Base-by-base conservation (phyloP, 2,888 invertebrate genomes). In the Yponomeuta cagnagella region DNA sequence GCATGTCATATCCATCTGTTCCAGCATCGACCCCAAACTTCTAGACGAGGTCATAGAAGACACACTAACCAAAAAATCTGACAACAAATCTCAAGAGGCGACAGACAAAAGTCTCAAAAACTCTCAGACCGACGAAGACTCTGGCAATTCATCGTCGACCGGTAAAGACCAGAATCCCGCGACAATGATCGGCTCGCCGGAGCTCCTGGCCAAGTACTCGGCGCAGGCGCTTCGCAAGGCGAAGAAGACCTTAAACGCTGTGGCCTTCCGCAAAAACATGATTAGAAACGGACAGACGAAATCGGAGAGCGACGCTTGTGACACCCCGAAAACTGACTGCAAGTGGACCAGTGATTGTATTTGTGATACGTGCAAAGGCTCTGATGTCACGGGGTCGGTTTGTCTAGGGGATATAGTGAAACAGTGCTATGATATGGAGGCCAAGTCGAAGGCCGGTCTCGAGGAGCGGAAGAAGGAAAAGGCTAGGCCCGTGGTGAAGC, bases 301-400 rank as follows among this genome's bases (percentile, higher is more conserved):
- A 23, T 87, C 87, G 0, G 90, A 90, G 2, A 84, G 85, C 1
- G 91, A 91, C 2, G 83, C 84, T 0, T 90, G 89, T n/a, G 90
- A 89, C 63, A 88, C 86, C 0, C 89, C 89, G 0, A 87, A 86
- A 65, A 84, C 77, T 0, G 89, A 88, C 8, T 92, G 91, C 73
- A 90, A 91, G 67, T 90, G 88, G 84, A 91, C 92, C 0, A 90
- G 82, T 3, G 91, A 92, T 23, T 91, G 91, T 69, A 77, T 82
- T 0, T 91, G 91, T 48, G 80, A 75, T 1, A 79, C 83, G 0
- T 91, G 91, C 52, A 88, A 86, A 23, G 82, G 84, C 2, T 78
- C 77, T 0, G 85, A 86, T 0, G 73, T 71, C 0, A 73, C 75
- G 0, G 79, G 76, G 0, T 43, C 43, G 8, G 79, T 82, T 1